These are phyloP conservation scores for Sarcoramphus papa DNA, from an alignment of 2,797 vertebrate species.

Conservation along the genomic window DNA sequence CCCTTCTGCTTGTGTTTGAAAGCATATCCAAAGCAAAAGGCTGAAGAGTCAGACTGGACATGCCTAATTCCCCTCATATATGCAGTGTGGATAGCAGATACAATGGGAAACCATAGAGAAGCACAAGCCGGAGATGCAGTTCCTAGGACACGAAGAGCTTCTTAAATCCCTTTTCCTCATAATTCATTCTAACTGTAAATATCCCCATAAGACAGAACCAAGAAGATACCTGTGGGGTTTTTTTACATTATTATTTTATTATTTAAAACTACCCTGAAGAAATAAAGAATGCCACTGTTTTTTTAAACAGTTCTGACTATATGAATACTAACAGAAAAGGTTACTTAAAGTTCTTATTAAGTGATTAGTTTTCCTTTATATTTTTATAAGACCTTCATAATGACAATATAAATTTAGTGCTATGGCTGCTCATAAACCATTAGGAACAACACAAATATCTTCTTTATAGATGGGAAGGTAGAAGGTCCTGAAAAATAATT, in stretches of 20 bases:
- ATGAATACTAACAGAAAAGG: background rate
- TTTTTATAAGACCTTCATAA: constrained; percentile 30
- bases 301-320: background rate
- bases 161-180: background rate
- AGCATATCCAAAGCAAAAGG: background rate
- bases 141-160: background rate
- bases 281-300: background rate
- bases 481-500: constrained; percentile 33
- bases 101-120: background rate
- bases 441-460: constrained; percentile 34
- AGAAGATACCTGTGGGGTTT: background rate
- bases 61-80: background rate
- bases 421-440: constrained; percentile 40
- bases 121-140: background rate
- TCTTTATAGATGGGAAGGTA: constrained; percentile 9
- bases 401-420: constrained; percentile 38
- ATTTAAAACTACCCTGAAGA: background rate
- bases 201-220: background rate
- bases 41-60: background rate
- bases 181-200: background rate
- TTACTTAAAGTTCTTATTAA: constrained; percentile 22
- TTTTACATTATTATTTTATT: background rate
- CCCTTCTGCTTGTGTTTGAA: background rate
- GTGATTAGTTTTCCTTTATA: constrained; percentile 14
- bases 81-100: fast-evolving